Evolutionary conservation across 2,113 vertebrate genomes (phyloP).

Genomic region (Colius striatus): DNA sequence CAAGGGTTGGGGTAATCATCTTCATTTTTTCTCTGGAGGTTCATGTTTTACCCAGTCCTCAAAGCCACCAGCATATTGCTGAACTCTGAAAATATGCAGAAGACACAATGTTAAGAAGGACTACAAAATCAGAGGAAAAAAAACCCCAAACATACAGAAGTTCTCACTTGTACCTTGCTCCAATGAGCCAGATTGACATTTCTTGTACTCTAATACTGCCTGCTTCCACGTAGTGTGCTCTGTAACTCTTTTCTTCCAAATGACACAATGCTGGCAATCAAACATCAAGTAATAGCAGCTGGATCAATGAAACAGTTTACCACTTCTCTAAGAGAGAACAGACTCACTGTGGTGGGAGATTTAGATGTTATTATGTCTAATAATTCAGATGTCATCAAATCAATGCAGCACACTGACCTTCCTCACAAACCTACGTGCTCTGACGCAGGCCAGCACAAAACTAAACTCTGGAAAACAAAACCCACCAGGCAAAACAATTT

Average conservation of each 20-base stretch:
- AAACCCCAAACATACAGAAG: neutral
- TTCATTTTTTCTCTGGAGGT: constrained; percentile 71
- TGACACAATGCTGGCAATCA: neutral
- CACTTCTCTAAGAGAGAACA: neutral
- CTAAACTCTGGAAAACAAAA: neutral
- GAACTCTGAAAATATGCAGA: constrained; percentile 78
- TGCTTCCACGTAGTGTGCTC: neutral
- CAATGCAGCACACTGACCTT: neutral
- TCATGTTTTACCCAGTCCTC: constrained; percentile 88
- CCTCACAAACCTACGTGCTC: neutral
- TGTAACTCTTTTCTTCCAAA: neutral
- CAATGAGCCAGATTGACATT: neutral
- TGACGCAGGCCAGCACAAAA: neutral
- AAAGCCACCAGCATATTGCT: constrained; percentile 90
- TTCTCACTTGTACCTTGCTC: neutral
- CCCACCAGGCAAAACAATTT: neutral
- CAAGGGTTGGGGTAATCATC: neutral
- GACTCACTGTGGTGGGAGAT: neutral
- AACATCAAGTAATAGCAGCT: neutral
- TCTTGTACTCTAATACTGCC: neutral
- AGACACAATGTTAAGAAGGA: neutral
- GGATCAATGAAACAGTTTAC: neutral
- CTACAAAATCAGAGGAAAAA: neutral
- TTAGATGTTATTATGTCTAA: neutral
- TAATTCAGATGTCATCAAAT: neutral